Evolutionary conservation across 2,797 vertebrate genomes (phyloP), one percentile per base, ranked within the genome.

Genomic region (Neoniphon sammara): DNA sequence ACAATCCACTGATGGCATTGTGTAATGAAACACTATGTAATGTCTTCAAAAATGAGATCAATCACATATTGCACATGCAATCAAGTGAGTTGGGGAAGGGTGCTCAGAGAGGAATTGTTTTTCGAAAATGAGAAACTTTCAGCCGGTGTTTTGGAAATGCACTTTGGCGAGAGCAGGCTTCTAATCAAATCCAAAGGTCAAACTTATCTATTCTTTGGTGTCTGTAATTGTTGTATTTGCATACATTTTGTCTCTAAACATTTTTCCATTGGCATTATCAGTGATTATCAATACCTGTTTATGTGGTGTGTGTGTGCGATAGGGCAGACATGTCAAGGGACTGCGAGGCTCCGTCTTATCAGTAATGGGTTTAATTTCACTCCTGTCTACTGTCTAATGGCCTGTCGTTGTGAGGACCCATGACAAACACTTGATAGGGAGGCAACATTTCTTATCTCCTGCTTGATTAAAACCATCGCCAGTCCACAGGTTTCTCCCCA

Each of bases 151-250:
- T 46, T 52, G 55, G 72, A 90, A 89, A 84, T 66, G 67, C 70
- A 74, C 23, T 70, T 75, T 76, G 69, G 83, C 81, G 57, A 87
- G 70, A 87, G 68, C 30, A 47, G 72, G 67, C 83, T 84, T 80
- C 83, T 89, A 90, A 92, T 94, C 85, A 81, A 65, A 82, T 85
- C 57, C 61, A 88, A 86, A 87, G 85, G 91, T 92, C 90, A 92
- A 74, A 75, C 75, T 62, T 77, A 82, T 84, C 87, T 83, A 34
- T 78, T 71, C 74, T 70, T 52, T 63, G 58, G 58, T 58, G 68
- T 73, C 70, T 85, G 74, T 91, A 93, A 91, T 92, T 91, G 83
- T 88, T 75, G 39, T 70, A 92, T 94, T 93, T 92, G 87, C 88
- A 90, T 90, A 78, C 50, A 47, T 77, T 73, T 84, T 79, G 77